A percentile compares a stretch with the other conserved stretches of the same genome.
phyloP scores from a whole-genome alignment of 23 tunicate genomes.

The Trididemnum clinides region DNA sequence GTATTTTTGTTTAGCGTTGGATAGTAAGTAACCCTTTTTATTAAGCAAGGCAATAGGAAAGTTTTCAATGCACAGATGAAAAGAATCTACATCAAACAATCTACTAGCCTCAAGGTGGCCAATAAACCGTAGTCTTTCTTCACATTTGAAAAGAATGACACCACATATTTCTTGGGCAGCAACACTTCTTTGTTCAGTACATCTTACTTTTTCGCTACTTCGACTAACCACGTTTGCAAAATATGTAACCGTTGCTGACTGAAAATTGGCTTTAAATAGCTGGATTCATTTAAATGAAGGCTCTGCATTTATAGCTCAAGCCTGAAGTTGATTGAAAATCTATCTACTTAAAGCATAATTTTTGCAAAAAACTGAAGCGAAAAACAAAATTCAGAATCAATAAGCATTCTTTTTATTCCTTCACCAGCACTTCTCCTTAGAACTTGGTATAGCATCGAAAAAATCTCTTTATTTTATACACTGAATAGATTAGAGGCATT shows the following conservation, averaged over 20 bases:
- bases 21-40: not conserved
- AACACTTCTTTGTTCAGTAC: not conserved
- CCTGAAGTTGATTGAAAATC: not conserved
- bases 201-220: not conserved
- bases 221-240: not conserved
- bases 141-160: not conserved
- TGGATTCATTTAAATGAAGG: not conserved
- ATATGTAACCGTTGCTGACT: not conserved
- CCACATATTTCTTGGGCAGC: slow-evolving; percentile 18
- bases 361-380: not conserved
- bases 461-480: too few relatives aligned
- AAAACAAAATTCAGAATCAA: not conserved
- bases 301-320: not conserved
- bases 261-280: not conserved
- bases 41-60: not conserved
- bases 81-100: not conserved
- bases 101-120: not conserved
- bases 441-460: not conserved
- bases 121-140: not conserved
- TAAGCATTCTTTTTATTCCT: not conserved
- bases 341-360: not conserved
- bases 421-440: not conserved
- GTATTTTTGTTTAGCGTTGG: not conserved
- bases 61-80: not conserved
- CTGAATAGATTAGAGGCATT: too few relatives aligned